Evolutionary conservation across 2,888 invertebrate genomes (phyloP), one percentile per base, ranked within the genome.

Genomic region (Ectemnius continuus): DNA sequence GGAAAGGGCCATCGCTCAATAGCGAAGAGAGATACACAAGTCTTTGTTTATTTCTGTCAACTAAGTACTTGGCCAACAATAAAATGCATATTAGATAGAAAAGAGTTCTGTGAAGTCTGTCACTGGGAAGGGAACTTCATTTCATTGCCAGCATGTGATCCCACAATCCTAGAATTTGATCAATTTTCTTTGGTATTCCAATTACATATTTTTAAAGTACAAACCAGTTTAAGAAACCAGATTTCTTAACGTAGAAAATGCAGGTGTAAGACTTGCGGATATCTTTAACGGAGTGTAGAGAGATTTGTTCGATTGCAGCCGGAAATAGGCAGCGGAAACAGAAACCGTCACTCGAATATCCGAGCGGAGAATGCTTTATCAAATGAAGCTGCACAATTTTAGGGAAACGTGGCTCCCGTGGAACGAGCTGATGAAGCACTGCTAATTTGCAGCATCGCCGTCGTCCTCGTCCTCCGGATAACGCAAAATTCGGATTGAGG

Each of bases 21-120:
- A 75, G 64, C 23, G 70, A 78, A 67, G 61, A 59, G 69, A 58
- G 52, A 46, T 28, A 67, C 48, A 72, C 62, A 69, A 70, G 61
- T 63, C 81, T 77, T 79, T 81, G 83, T 84, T 85, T 82, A 85
- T 82, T 86, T 85, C 81, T 85, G 83, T 84, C 82, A 84, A 78
- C 77, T 77, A 78, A 82, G 76, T 80, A 84, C 78, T 83, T 86
- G 83, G 79, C 81, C 83, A 86, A 84, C 79, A 85, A 85, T 86
- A 85, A 84, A 86, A 76, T 79, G 80, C 78, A 81, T 84, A 81
- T 81, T 80, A 82, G 82, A 82, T 75, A 70, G 20, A 47, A 70
- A 67, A 18, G 4, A 2, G 8, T 8, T 46, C 5, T 6, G 20
- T 20, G 23, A 52, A 36, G 36, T 36, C 36, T 6, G 11, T 11